phyloP scores from a whole-genome alignment of 2,888 invertebrate genomes.

The Pecten maximus region DNA sequence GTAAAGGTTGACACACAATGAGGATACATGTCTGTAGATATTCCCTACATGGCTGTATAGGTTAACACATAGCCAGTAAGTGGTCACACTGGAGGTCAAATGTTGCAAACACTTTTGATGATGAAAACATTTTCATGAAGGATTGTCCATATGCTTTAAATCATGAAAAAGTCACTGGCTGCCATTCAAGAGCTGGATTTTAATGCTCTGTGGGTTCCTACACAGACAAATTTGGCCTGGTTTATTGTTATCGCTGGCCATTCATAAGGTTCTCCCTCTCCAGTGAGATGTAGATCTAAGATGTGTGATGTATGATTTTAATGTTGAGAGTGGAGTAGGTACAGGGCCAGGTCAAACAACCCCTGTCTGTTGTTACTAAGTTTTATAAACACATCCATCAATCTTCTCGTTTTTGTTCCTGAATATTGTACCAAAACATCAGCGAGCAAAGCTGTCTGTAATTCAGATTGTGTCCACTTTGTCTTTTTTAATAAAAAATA shows the following conservation, averaged over 20 bases:
- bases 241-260: not conserved
- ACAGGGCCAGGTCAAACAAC: not conserved
- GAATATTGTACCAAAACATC: not conserved
- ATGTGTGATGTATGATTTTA: not conserved
- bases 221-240: not conserved
- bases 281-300: not conserved
- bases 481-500: not conserved
- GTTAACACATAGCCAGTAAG: not conserved
- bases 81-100: not conserved
- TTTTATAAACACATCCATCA: not conserved
- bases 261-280: not conserved
- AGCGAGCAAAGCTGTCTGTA: not conserved
- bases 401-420: not conserved
- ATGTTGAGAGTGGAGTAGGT: not conserved
- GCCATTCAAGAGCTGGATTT: not conserved
- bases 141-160: not conserved
- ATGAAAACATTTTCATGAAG: not conserved
- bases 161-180: not conserved
- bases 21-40: not conserved
- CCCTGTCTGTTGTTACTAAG: not conserved
- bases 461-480: no score
- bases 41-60: not conserved
- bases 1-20: not conserved
- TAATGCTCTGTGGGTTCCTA: conserved; percentile 7
- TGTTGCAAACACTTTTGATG: not conserved